A percentile compares a stretch with the other conserved stretches of the same genome.
Conservation (phyloP, 2,797 vertebrate genomes). For the Rachycentron canadum region DNA sequence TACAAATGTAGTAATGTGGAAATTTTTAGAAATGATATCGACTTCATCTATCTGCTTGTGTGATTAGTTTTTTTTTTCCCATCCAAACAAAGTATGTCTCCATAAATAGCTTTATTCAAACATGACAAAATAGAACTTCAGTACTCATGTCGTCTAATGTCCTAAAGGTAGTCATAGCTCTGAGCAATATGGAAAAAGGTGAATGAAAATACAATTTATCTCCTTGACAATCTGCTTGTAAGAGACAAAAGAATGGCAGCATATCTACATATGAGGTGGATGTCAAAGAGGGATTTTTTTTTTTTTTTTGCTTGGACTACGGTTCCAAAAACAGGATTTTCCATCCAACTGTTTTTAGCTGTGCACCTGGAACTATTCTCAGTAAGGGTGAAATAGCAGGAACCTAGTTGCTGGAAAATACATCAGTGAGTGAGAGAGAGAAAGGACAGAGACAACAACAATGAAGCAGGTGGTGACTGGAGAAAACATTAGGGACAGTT, state of each 20-base stretch:
- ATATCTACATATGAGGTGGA: neutral
- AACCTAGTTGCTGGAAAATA: conserved; percentile 66
- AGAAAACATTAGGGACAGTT: conserved; percentile 63
- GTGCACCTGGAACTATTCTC: conserved; percentile 44
- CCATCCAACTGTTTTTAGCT: conserved; percentile 37
- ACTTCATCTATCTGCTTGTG: neutral
- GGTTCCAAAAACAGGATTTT: conserved; percentile 29
- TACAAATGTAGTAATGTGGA: neutral
- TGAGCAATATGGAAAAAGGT: neutral
- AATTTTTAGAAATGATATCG: neutral
- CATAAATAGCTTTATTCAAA: neutral
- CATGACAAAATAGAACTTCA: neutral
- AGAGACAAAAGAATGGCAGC: neutral
- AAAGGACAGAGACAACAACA: neutral
- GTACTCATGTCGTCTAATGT: neutral
- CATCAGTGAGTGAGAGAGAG: conserved; percentile 43
- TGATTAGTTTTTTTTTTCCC: neutral
- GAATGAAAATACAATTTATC: neutral
- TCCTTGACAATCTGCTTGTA: neutral
- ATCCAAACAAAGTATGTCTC: neutral
- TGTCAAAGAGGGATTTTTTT: neutral
- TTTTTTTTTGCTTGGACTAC: neutral
- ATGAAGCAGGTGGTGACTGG: conserved; percentile 62
- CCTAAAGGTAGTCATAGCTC: neutral
- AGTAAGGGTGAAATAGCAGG: conserved; percentile 42